Percentiles rank a stretch among this genome's conserved stretches.
These are phyloP conservation scores for Streptopelia turtur DNA, from an alignment of 2,797 vertebrate species.

Conservation along the genomic window DNA sequence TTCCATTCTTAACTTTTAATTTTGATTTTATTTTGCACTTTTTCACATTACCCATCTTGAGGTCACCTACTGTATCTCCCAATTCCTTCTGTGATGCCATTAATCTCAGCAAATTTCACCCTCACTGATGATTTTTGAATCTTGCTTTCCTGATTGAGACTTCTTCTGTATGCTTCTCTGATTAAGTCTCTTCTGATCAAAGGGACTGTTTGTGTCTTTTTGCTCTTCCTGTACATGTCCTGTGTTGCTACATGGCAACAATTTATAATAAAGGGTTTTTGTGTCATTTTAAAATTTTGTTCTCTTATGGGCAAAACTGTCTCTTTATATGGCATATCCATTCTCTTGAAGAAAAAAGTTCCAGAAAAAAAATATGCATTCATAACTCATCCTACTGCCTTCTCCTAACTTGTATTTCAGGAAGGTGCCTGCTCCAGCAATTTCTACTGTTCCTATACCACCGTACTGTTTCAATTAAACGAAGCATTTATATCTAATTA, in stretches of 20 bases:
- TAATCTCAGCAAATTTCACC: neutral
- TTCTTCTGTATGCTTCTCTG: neutral
- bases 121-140: neutral
- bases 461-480: conserved; percentile 33
- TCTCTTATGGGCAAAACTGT: neutral
- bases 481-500: conserved; percentile 31
- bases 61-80: neutral
- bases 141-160: neutral
- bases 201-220: neutral
- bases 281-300: neutral
- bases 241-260: neutral
- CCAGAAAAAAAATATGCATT: neutral
- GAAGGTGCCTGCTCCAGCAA: neutral
- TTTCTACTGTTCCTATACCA: neutral
- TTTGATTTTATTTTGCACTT: neutral
- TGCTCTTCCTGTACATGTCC: neutral
- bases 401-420: neutral
- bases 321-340: neutral
- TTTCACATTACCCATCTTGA: neutral
- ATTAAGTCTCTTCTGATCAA: neutral
- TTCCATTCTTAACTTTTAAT: neutral
- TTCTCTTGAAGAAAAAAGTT: neutral
- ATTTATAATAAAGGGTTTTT: neutral
- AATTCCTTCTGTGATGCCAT: neutral
- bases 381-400: neutral